A percentile compares a stretch with the other conserved stretches of the same genome.
Conservation (phyloP, 2,888 invertebrate genomes). For the Spisula solida region DNA sequence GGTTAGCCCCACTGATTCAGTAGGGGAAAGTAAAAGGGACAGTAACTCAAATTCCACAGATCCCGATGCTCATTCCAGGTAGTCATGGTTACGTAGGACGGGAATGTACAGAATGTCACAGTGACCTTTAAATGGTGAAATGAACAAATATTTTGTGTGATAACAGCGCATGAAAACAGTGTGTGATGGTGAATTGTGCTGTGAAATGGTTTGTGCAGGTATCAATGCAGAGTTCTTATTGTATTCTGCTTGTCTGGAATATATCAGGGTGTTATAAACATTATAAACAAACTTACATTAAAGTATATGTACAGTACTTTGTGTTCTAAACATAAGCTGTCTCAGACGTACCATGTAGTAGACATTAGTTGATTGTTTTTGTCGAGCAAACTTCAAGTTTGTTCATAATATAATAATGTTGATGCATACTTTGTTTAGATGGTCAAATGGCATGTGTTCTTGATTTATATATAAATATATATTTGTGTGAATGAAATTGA, state of each 20-base stretch:
- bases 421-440: not conserved
- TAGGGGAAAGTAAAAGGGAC: slow-evolving; percentile 80
- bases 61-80: slow-evolving; percentile 82
- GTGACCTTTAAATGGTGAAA: not conserved
- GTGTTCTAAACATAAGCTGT: slow-evolving; percentile 26
- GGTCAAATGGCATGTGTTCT: slow-evolving; percentile 13
- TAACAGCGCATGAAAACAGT: not conserved
- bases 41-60: slow-evolving; percentile 80
- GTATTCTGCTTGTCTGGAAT: not conserved
- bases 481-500: slow-evolving; percentile 11
- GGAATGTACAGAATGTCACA: not conserved
- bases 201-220: not conserved
- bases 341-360: not conserved
- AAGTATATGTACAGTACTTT: not conserved
- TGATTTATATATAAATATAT: slow-evolving; percentile 8
- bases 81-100: slow-evolving; percentile 56
- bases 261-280: slow-evolving; percentile 21
- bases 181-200: not conserved
- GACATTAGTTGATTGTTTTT: not conserved
- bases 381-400: not conserved
- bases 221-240: no score
- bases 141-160: not conserved
- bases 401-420: not conserved
- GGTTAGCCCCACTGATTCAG: slow-evolving; percentile 80
- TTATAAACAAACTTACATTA: slow-evolving; percentile 14